Conservation (phyloP, 2,797 vertebrate species). For the Urophycis tenuis region DNA sequence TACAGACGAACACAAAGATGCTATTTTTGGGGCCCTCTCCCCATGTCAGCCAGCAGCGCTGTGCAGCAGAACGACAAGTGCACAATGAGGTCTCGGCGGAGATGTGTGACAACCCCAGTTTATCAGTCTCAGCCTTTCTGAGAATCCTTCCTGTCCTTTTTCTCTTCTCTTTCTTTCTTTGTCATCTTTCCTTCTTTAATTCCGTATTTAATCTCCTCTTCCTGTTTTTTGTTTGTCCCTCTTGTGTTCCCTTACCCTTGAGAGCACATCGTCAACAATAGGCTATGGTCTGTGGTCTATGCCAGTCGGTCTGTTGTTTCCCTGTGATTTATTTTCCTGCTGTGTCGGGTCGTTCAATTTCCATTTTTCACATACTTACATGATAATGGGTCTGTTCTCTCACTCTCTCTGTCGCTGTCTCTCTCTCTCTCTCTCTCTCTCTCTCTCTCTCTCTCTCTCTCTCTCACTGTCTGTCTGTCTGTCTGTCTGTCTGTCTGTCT, state of each 20-base stretch:
- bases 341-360: too few species aligned
- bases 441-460: slow-evolving; percentile 4
- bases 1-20: slow-evolving; percentile 57
- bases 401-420: neutral
- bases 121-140: slow-evolving; percentile 27
- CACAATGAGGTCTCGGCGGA: slow-evolving; percentile 46
- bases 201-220: neutral
- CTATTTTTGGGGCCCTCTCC: slow-evolving; percentile 66
- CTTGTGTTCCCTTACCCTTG: neutral
- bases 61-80: slow-evolving; percentile 23
- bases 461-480: neutral
- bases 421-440: slow-evolving; percentile 3
- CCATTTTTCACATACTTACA: neutral
- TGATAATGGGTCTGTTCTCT: neutral
- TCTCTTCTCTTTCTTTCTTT: slow-evolving; percentile 2
- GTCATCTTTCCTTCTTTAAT: neutral
- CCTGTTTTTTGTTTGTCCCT: neutral
- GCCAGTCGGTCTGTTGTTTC: neutral
- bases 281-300: neutral
- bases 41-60: slow-evolving; percentile 38
- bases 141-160: neutral
- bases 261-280: neutral
- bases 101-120: slow-evolving; percentile 51
- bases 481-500: slow-evolving; percentile 6
- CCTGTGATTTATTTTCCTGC: neutral